Base-by-base conservation (phyloP, 2,797 vertebrate species). In the Bradypodion ventrale region DNA sequence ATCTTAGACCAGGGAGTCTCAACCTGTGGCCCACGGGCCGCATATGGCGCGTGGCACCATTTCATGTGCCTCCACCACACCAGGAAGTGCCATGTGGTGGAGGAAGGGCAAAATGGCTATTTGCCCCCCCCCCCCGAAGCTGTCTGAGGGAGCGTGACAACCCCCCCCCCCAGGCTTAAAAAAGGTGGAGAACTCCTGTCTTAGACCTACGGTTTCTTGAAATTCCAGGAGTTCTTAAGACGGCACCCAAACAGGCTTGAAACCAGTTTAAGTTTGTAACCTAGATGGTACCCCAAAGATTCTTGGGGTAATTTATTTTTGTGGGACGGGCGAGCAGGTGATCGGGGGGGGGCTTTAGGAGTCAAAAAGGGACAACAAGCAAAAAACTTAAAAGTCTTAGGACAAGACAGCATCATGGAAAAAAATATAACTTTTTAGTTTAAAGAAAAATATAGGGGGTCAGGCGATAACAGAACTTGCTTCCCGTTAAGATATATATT, bases 401-500 rank as follows among this genome's bases (percentile, higher is more conserved):
- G 56, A 42, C 40, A 74, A 74, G 12, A 49, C 79, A 62, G 52
- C 66, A 60, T 68, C 23, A 62, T 21, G 10, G 66, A 44, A 35
- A 59, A 82, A 56, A 56, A 9, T 1, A 35, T 10, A 37, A 63
- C 77, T 1, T 0, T 21, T 72, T 87, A 77, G 78, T 78, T 49
- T 3, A 1, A 0, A 44, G 16, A 2, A 1, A 37, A n/a, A 49
- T 35, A 70, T 23, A 25, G 69, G 60, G 77, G 80, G 89, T 81
- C 84, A 70, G 87, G 87, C 80, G 32, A 0, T 7, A 88, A 85
- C 73, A 1, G 89, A 84, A 49, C 85, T 84, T 88, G 83, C 88
- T 87, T 87, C 87, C 88, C 84, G 80, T 89, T 88, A 84, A 85
- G n/a, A 82, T 93, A 83, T 92, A 83, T 93, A 92, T 93, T 93